Evolutionary conservation across 2,113 vertebrate genomes (phyloP), one percentile per base, ranked within the genome.

Genomic region (Phylloscopus whistleri): DNA sequence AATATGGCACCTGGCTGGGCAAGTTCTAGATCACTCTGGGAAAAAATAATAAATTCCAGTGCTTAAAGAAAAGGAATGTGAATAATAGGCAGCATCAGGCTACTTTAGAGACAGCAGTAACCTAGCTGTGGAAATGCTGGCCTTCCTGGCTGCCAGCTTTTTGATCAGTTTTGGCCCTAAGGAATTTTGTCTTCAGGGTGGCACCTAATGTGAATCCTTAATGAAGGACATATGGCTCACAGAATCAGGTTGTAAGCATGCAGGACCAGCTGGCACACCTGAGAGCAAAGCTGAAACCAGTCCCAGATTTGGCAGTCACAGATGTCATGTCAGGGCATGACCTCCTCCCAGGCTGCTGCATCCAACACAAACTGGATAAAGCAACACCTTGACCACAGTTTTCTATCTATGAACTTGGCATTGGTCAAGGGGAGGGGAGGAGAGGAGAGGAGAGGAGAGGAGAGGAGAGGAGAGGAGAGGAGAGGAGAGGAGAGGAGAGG

Each of bases 231-330:
- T 10, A n/a, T 1, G 11, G 28, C 41, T 51, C 28, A 37, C 13
- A 75, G 70, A 62, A 49, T 18, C 16, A 14, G n/a, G n/a, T 1
- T 48, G 51, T 5, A 20, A 56, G 58, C n/a, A 9, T 0, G 1
- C 31, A 63, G 62, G 49, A 48, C 35, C 64, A 46, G 78, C 44
- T 49, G 70, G 81, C 16, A 30, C 15, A 56, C 24, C 24, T 39
- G 51, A 76, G 33, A 95, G 56, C 33, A 75, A 51, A 56, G 43
- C 35, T 23, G 58, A 93, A 91, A 60, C 35, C 20, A 52, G 26
- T 20, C 63, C 48, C 55, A 87, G 24, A 27, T 83, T 66, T 48
- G 56, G 56, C 16, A 87, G 68, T 59, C 37, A 41, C 31, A 53
- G 63, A 44, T 49, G 27, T 75, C 41, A 44, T 3, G 2, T 51